Evolutionary conservation across 2,113 vertebrate genomes (phyloP), one percentile per base, ranked within the genome.

Genomic region (Pitta sordida): DNA sequence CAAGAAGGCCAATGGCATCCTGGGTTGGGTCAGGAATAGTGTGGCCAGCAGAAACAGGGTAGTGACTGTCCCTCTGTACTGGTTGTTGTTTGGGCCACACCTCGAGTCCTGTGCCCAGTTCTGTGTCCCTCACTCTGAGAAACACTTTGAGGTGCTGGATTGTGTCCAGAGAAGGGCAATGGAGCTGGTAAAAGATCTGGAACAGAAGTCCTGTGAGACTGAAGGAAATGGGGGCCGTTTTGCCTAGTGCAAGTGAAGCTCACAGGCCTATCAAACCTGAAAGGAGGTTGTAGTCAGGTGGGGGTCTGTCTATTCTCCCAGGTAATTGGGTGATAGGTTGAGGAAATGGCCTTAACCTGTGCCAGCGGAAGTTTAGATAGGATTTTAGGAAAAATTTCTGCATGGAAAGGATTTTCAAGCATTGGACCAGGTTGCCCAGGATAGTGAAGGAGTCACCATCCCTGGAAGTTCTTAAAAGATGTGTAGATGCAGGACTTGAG

Each of bases 131-230:
- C 27, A 20, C 0, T 82, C 4, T 52, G 34, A 3, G 44, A 39
- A 29, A 29, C 77, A 19, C 52, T 4, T 4, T 46, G 77, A 82
- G 60, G 69, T 0, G 39, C 44, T 82, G 86, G 5, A 67, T 44
- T 0, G 11, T 58, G 68, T 24, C 5, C 52, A 67, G 44, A 52
- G 68, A 52, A 59, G 60, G 37, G 16, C 11, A 34, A 0, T 0
- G 4, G 34, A 46, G 77, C 29, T 52, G 39, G 60, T 39, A 29
- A n/a, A 75, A 37, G n/a, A 9, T 10, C 46, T 88, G 69, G 53
- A 46, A 53, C 62, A 68, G 53, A 24, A 53, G 46, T 7, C 0
- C 55, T 52, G 41, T 39, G 41, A 30, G 24, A 30, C 62, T 68
- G 53, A 68, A 62, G 29, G 39, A 55, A 30, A 16, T 68, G 70